A percentile compares a stretch with the other conserved stretches of the same genome.
Conservation (phyloP, 2,888 invertebrate species). For the Cheilosia grossa region DNA sequence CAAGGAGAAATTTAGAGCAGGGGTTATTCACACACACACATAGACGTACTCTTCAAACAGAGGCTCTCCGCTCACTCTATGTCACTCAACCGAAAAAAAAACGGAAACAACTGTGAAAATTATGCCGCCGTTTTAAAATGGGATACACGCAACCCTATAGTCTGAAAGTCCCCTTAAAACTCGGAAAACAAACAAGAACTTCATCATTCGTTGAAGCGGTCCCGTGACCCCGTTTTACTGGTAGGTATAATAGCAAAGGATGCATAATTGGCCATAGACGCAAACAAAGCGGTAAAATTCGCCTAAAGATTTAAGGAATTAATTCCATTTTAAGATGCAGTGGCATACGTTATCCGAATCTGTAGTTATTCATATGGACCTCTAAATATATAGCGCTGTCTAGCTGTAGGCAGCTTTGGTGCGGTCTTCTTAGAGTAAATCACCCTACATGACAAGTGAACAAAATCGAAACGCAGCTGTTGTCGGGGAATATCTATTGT, state of each 20-base stretch:
- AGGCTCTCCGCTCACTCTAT: constrained; percentile 11
- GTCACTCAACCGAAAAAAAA: constrained; percentile 60
- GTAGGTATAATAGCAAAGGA: constrained; percentile 37
- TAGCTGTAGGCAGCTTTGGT: constrained; percentile 8
- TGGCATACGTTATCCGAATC: constrained; percentile 16
- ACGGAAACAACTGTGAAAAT: constrained; percentile 66
- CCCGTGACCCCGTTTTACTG: constrained; percentile 46
- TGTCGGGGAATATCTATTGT: constrained; percentile 24
- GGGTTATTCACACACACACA: constrained; percentile 34
- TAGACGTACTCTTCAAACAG: constrained; percentile 19
- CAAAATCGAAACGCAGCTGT: constrained; percentile 58
- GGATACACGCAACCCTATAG: constrained; percentile 25
- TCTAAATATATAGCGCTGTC: not conserved
- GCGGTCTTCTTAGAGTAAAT: constrained; percentile 33
- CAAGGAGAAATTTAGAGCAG: constrained; percentile 57
- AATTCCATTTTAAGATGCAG: constrained; percentile 31
- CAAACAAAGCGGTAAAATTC: constrained; percentile 4
- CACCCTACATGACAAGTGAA: constrained; percentile 57
- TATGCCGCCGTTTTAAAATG: constrained; percentile 50
- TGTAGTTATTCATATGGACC: not conserved
- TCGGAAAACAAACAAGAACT: constrained; percentile 50
- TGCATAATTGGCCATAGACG: constrained; percentile 52
- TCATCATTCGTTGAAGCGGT: constrained; percentile 18
- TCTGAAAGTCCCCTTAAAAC: constrained; percentile 26
- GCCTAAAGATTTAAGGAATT: constrained; percentile 20